These are phyloP conservation scores for Dunckerocampus dactyliophorus DNA, from an alignment of 2,113 vertebrate species.

Conservation along the genomic window DNA sequence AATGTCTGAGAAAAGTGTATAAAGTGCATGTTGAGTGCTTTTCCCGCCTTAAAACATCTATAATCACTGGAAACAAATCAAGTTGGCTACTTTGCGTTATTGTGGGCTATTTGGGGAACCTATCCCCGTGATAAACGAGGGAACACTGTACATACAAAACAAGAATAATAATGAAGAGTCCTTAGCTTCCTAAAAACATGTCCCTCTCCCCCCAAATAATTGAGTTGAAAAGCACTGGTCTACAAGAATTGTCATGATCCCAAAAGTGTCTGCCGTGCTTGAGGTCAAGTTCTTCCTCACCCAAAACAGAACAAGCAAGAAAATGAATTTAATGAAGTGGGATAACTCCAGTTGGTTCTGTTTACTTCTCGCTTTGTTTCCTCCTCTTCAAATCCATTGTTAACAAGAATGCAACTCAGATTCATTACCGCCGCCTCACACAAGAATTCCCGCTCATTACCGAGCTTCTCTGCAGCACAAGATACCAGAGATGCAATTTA, in stretches of 20 bases:
- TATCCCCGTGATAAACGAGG: too few species aligned
- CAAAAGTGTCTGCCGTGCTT: background rate
- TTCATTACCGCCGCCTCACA: conserved; percentile 22
- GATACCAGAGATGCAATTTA: conserved; percentile 23
- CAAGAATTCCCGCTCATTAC: conserved; percentile 20
- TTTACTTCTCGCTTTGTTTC: conserved; percentile 27
- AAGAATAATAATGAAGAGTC: too few species aligned
- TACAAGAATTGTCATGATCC: background rate
- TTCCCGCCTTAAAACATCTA: too few species aligned
- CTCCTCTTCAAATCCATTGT: conserved; percentile 41
- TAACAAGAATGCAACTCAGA: conserved; percentile 35
- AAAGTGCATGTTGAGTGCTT: too few species aligned
- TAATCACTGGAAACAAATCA: too few species aligned
- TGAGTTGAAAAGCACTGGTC: background rate
- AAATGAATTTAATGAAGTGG: background rate
- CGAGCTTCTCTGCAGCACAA: conserved; percentile 13
- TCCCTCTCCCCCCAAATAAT: too few species aligned
- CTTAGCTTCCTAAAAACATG: too few species aligned
- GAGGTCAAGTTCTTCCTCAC: background rate
- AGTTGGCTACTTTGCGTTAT: too few species aligned
- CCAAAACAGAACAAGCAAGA: background rate
- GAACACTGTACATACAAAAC: too few species aligned
- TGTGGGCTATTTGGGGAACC: too few species aligned
- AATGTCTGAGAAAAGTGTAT: too few species aligned
- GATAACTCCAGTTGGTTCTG: background rate